Evolutionary conservation across 2,797 vertebrate genomes (phyloP), one percentile per base, ranked within the genome.

Genomic region (Urocyon cinereoargenteus): DNA sequence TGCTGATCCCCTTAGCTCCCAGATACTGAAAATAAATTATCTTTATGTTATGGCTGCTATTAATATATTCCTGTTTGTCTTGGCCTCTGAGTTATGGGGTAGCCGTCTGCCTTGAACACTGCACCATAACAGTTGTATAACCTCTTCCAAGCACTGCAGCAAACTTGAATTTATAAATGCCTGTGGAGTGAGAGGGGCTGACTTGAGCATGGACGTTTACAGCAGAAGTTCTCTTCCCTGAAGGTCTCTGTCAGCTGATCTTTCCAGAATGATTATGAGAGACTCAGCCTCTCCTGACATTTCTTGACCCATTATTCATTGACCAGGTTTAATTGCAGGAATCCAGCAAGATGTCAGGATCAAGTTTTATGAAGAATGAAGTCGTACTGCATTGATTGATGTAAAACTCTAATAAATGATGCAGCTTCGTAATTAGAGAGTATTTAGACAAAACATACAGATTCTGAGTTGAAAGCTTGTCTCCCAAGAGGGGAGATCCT

Each of bases 21-120:
- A 96, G 90, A 94, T 86, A 88, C 86, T 93, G 87, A 94, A 92
- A 94, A 97, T 96, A 88, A 98, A 92, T 96, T 97, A 86, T 89
- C 93, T 97, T 98, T 97, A 94, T 95, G 91, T 96, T 97, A 92
- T 24, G 78, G 93, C 85, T 90, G 45, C 96, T 98, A 93, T 96
- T 96, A 97, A 96, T 96, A 81, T 84, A 96, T 96, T 93, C 66
- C 84, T 94, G 91, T 96, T 98, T 98, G 97, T 96, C 97, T 97
- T 97, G 97, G 98, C 97, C 97, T 98, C 95, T 98, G 98, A 98
- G 94, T 98, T 98, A 98, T 85, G 90, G 97, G 97, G 68, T 94
- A 86, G 68, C 93, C 0, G 57, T 72, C 88, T 96, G 96, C 97
- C 98, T 98, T 97, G 98, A 98, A 96, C 40, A 34, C 22, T 97